Conservation (phyloP, 2,113 vertebrate species). For the Hylia prasina region DNA sequence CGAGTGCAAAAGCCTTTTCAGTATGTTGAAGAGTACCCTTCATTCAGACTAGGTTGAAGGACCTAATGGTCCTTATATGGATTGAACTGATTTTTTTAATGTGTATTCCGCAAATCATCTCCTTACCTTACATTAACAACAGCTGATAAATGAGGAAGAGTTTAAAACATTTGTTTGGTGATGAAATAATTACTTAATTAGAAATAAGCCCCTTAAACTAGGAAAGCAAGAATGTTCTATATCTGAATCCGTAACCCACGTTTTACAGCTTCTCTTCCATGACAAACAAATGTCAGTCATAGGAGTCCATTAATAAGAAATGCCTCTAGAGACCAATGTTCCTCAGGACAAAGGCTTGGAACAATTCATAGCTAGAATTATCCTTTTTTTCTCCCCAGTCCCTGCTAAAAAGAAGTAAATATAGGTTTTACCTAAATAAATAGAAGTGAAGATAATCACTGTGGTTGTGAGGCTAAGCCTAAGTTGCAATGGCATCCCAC, state of each 20-base stretch:
- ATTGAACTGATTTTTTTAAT: not conserved
- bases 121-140: not conserved
- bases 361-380: not conserved
- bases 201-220: not conserved
- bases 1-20: not conserved
- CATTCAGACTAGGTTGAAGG: not conserved
- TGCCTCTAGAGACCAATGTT: not conserved
- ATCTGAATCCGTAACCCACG: not conserved
- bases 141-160: not conserved
- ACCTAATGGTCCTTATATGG: not conserved
- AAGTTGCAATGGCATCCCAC: not conserved
- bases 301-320: not conserved
- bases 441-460: not conserved
- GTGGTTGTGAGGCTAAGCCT: not conserved
- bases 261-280: not conserved
- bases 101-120: not conserved
- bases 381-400: not conserved
- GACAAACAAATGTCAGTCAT: not conserved
- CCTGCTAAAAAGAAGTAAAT: not conserved
- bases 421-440: not conserved
- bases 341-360: not conserved
- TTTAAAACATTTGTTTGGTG: not conserved
- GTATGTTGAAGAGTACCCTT: not conserved
- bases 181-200: not conserved
- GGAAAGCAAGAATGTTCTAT: not conserved